Evolutionary conservation across 2,888 invertebrate genomes (phyloP), one percentile per base, ranked within the genome.

Genomic region (Apomyelois bistriatella): DNA sequence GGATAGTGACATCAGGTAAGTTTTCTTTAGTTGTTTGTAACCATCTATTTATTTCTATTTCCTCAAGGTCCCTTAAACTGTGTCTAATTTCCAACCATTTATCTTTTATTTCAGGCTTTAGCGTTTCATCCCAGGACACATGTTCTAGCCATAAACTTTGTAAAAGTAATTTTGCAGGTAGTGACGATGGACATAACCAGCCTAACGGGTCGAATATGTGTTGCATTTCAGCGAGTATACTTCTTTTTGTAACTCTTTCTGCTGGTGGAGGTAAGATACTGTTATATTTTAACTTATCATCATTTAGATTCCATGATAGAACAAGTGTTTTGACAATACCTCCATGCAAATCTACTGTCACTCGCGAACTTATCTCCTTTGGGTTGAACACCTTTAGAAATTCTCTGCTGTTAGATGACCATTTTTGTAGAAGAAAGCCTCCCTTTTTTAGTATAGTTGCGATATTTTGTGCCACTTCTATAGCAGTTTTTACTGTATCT

Each of bases 151-250:
- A 65, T 35, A 65, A 46, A 22, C 55, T 62, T 54, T 68, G 66
- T 9, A 65, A 54, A 8, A 68, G 12, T 9, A 63, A 15, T 48
- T 69, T 70, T 3, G 65, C 62, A 17, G 28, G 53, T 4, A 68
- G 40, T 7, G 58, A 48, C 0, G 57, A 37, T 9, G 61, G 60
- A 13, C 58, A 55, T 7, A 63, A 13, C 60, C 58, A 60, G 15
- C 63, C 65, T 3, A 62, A 41, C 10, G 64, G 62, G 54, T 65
- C 64, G 30, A 53, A 66, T 42, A 58, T 54, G 37, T 49, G 48
- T 17, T 59, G 59, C 8, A 65, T 43, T 15, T 63, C 56, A 0
- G 61, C 58, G 51, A 65, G 53, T 37, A 69, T 61, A 12, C 32
- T 54, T 41, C 66, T 47, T 50, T 71, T 70, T 10, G 68, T 68